Conservation (phyloP, 2,113 vertebrate species). For the Psittacara wagleri region DNA sequence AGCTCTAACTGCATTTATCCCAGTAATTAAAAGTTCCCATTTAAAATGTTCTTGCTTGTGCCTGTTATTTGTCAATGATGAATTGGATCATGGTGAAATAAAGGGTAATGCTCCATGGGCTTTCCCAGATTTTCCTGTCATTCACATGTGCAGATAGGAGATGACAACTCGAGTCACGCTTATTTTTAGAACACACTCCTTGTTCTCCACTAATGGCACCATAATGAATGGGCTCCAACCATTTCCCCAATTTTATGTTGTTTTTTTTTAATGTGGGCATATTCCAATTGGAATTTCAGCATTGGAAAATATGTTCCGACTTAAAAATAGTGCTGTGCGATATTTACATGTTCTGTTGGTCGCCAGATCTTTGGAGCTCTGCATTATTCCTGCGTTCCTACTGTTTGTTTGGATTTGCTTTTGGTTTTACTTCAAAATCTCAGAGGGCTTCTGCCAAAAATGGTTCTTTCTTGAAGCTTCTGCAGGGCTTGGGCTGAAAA, state of each 20-base stretch:
- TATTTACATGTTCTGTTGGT: background rate
- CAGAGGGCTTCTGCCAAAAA: background rate
- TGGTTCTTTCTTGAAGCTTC: background rate
- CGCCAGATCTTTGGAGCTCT: background rate
- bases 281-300: background rate
- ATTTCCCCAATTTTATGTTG: background rate
- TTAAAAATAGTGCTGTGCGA: background rate
- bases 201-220: background rate
- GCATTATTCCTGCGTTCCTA: background rate
- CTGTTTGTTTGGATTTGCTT: background rate
- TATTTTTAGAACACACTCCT: accelerated
- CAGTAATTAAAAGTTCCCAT: background rate
- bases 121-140: background rate
- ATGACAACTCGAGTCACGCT: background rate
- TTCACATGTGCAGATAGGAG: accelerated
- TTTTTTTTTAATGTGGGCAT: background rate
- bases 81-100: background rate
- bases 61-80: background rate
- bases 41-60: background rate
- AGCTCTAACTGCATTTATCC: background rate
- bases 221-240: background rate
- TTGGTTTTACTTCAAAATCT: background rate
- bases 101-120: no score
- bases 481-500: background rate
- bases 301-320: background rate